Evolutionary conservation across 2,113 vertebrate genomes (phyloP), one percentile per base, ranked within the genome.

Genomic region (Eolophus roseicapilla): DNA sequence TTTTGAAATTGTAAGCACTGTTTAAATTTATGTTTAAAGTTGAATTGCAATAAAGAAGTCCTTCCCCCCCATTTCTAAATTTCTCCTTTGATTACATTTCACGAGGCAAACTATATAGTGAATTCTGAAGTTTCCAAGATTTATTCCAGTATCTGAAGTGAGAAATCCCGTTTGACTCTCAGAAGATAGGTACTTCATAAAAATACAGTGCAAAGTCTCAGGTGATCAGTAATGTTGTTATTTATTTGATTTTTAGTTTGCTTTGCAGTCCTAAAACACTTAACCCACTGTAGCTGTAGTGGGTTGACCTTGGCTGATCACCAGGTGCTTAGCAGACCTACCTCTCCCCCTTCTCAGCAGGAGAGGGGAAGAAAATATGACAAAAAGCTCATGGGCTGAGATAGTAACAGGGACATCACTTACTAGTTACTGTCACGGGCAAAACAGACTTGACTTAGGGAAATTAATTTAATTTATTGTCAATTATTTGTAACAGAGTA

Each of bases 401-500:
- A 35, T 27, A 65, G n/a, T 29, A 46, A 64, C 6, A 70, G 17
- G 6, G 7, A 60, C 3, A 43, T 75, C 27, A 64, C 31, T 69
- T 16, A 44, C 12, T 7, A n/a, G 11, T 20, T 69, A 10, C 5
- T 53, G 6, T 24, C 5, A 60, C 0, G 0, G 63, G 19, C 19
- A 84, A 76, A 88, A 70, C 47, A 43, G 39, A 50, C 39, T 76
- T 17, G 15, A 53, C 4, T 43, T 65, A 31, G 18, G 16, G 8
- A 80, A 59, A 70, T 23, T 17, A 17, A 27, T 59, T 15, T 74
- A 16, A 69, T 88, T 43, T 74, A 49, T 27, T 76, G 14, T 1
- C 4, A 46, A 53, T 41, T 68, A 67, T n/a, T 70, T 76, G 23
- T 69, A 23, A 35, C 3, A 62, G 17, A 71, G 6, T 33, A 82